These are phyloP conservation scores for Caerostris darwini DNA, from an alignment of 1,140 invertebrate genomes.

Conservation along the genomic window DNA sequence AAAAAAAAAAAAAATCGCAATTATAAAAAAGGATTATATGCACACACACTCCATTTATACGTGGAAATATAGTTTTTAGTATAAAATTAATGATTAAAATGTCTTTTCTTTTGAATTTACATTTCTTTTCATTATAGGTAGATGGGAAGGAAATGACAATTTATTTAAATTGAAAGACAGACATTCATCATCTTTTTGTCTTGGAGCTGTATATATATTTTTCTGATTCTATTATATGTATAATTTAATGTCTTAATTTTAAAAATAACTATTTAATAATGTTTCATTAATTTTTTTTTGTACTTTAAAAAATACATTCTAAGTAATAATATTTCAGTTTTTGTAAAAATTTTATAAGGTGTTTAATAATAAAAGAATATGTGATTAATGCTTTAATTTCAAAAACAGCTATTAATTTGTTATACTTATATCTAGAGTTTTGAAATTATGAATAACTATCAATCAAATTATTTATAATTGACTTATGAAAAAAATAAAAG, in stretches of 20 bases:
- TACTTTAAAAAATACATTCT: not conserved
- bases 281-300: not conserved
- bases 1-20: not conserved
- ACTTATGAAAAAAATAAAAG: no score
- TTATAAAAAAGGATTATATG: no score
- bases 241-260: not conserved
- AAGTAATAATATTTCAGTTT: not conserved
- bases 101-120: not conserved
- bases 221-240: not conserved
- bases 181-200: conserved; percentile 23
- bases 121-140: not conserved
- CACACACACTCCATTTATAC: not conserved
- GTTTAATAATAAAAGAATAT: no score
- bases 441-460: no score
- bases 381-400: no score
- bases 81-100: not conserved
- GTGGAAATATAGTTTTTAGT: not conserved
- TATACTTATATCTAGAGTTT: no score
- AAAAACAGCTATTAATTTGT: no score
- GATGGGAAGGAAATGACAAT: conserved; percentile 48
- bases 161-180: conserved; percentile 69
- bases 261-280: not conserved
- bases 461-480: no score
- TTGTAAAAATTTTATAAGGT: not conserved
- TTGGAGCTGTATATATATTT: conserved; percentile 48